Conservation (phyloP, 1,140 invertebrate species). For the Drosophila watanabei region DNA sequence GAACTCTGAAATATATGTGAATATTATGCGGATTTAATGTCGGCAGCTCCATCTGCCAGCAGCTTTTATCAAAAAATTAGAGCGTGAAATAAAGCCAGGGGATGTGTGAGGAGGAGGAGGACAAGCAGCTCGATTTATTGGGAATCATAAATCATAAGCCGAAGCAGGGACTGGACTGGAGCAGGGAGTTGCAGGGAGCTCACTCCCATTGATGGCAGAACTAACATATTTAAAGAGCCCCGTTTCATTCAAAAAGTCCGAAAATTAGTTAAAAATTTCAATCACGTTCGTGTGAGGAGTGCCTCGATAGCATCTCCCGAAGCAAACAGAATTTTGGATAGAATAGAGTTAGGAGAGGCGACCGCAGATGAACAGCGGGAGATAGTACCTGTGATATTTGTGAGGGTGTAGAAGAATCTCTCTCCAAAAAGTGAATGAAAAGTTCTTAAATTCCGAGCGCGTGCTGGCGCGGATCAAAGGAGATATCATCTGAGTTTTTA, state of each 20-base stretch:
- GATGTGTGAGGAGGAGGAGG: conserved; percentile 9
- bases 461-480: conserved; percentile 52
- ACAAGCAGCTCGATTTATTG: conserved; percentile 65
- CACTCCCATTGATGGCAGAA: conserved; percentile 20
- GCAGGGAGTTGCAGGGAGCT: conserved; percentile 10
- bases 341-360: conserved; percentile 47
- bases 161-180: conserved; percentile 17
- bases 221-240: conserved; percentile 37
- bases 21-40: conserved; percentile 79
- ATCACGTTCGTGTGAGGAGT: conserved; percentile 60
- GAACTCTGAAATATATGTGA: conserved; percentile 67
- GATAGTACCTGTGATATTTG: conserved; percentile 31
- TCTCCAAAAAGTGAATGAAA: conserved; percentile 64
- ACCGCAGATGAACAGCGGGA: conserved; percentile 12
- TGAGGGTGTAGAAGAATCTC: conserved; percentile 58
- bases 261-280: conserved; percentile 64
- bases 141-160: conserved; percentile 69
- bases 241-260: conserved; percentile 64
- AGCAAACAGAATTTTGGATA: conserved; percentile 73
- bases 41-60: conserved; percentile 65
- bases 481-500: conserved; percentile 42
- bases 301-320: conserved; percentile 64
- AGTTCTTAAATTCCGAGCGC: conserved; percentile 57
- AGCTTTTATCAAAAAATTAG: conserved; percentile 80
- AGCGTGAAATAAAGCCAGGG: conserved; percentile 72